Evolutionary conservation across 2,888 invertebrate genomes (phyloP).

Genomic region (Netelia virgata): DNA sequence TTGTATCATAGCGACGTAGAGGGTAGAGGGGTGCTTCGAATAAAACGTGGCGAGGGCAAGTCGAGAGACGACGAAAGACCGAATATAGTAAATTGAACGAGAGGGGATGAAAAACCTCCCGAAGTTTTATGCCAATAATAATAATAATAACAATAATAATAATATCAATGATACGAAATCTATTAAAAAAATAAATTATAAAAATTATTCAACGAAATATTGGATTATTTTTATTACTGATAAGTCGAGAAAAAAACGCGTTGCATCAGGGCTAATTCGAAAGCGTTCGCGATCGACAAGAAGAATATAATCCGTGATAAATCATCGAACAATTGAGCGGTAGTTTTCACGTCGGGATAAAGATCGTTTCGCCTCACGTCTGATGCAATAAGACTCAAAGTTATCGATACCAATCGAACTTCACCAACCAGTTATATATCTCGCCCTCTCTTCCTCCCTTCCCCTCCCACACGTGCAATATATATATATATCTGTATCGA

Average conservation of each 20-base stretch:
- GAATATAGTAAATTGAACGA: neutral
- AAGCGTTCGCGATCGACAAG: neutral
- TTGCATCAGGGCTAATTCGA: neutral
- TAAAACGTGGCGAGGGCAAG: slow-evolving; percentile 33
- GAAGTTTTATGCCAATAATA: slow-evolving; percentile 4
- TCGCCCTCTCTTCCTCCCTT: neutral
- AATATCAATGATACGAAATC: neutral
- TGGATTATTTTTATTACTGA: neutral
- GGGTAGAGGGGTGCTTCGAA: slow-evolving; percentile 19
- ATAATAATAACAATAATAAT: slow-evolving; percentile 2
- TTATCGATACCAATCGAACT: slow-evolving; percentile 53
- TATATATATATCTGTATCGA: neutral
- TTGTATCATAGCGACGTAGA: slow-evolving; percentile 71
- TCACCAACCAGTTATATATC: slow-evolving; percentile 2
- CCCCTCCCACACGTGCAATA: neutral
- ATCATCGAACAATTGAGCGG: slow-evolving; percentile 28
- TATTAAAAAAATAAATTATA: neutral
- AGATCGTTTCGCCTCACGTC: slow-evolving; percentile 28
- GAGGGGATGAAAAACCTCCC: slow-evolving; percentile 46
- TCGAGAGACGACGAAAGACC: slow-evolving; percentile 32
- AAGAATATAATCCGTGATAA: neutral
- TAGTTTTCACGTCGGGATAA: slow-evolving; percentile 8
- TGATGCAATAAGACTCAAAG: slow-evolving; percentile 40
- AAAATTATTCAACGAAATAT: neutral
- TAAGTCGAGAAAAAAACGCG: too few species aligned